A percentile compares a stretch with the other conserved stretches of the same genome.
Conservation (phyloP, 2,888 invertebrate species). For the Drosophila mettleri region DNA sequence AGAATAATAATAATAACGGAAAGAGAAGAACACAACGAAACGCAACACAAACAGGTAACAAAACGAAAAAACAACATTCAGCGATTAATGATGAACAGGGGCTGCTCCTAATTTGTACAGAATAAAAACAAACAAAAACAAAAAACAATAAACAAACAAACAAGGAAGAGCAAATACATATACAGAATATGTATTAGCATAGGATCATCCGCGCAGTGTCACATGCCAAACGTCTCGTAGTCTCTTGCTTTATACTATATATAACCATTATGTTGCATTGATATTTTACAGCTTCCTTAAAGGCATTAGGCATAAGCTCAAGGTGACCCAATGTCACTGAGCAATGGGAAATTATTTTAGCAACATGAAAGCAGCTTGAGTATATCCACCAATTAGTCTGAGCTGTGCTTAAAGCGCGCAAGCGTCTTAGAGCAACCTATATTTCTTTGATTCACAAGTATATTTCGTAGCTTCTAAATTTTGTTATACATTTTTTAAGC, state of each 20-base stretch:
- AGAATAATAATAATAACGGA: slow-evolving; percentile 26
- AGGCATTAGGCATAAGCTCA: background rate
- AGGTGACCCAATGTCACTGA: too few relatives aligned
- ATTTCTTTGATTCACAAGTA: too few relatives aligned
- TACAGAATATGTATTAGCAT: slow-evolving; percentile 2
- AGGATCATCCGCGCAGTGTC: slow-evolving; percentile 42
- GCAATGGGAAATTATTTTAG: too few relatives aligned
- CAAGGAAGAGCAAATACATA: slow-evolving; percentile 16
- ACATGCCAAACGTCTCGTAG: slow-evolving; percentile 22
- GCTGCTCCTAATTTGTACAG: background rate
- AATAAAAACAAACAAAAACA: background rate
- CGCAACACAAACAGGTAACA: slow-evolving; percentile 31
- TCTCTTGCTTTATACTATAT: background rate
- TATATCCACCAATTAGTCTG: background rate
- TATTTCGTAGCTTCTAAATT: too few relatives aligned
- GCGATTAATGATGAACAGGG: slow-evolving; percentile 16
- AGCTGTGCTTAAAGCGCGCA: background rate
- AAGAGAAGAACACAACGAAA: slow-evolving; percentile 14
- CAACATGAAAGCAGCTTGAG: background rate
- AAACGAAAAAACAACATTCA: slow-evolving; percentile 24
- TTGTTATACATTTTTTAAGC: too few relatives aligned
- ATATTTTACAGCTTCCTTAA: background rate
- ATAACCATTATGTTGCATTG: background rate
- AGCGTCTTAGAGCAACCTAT: too few relatives aligned
- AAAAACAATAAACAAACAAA: background rate